Evolutionary conservation across 1,140 invertebrate species (phyloP).

Genomic region (Heliconius congener): DNA sequence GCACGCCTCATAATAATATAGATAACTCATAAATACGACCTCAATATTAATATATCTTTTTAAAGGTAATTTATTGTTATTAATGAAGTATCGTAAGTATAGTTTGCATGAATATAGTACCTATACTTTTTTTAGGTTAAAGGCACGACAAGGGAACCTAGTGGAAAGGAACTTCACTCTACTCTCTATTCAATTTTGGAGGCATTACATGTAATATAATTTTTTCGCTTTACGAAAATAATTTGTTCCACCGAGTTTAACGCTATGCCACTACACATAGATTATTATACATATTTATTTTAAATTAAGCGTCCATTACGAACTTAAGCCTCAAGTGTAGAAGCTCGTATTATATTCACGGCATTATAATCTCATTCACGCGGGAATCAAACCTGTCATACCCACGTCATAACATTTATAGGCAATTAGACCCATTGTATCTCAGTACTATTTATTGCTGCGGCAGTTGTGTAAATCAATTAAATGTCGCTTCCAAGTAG

Average conservation of each 20-base stretch:
- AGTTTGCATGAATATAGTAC: too few relatives aligned
- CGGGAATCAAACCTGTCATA: constrained; percentile 32
- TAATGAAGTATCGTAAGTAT: too few relatives aligned
- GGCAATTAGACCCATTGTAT: constrained; percentile 27
- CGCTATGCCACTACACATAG: too few relatives aligned
- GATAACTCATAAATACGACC: constrained; percentile 14
- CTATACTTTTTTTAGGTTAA: too few relatives aligned
- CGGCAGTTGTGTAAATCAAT: constrained; percentile 14
- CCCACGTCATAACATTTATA: constrained; percentile 30
- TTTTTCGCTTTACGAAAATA: too few relatives aligned
- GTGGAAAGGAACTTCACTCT: too few relatives aligned
- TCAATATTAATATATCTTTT: not conserved
- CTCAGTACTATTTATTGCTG: constrained; percentile 1
- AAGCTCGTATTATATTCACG: not conserved
- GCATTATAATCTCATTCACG: constrained; percentile 17
- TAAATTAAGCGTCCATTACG: not conserved
- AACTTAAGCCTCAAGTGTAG: not conserved
- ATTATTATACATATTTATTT: too few relatives aligned
- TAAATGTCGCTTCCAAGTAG: not conserved
- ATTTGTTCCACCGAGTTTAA: too few relatives aligned
- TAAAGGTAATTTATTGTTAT: not conserved
- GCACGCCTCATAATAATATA: constrained; percentile 33
- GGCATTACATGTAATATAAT: too few relatives aligned
- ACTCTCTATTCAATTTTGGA: too few relatives aligned
- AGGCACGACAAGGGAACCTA: too few relatives aligned